phyloP scores from a whole-genome alignment of 2,113 vertebrate genomes.

The Egretta garzetta region DNA sequence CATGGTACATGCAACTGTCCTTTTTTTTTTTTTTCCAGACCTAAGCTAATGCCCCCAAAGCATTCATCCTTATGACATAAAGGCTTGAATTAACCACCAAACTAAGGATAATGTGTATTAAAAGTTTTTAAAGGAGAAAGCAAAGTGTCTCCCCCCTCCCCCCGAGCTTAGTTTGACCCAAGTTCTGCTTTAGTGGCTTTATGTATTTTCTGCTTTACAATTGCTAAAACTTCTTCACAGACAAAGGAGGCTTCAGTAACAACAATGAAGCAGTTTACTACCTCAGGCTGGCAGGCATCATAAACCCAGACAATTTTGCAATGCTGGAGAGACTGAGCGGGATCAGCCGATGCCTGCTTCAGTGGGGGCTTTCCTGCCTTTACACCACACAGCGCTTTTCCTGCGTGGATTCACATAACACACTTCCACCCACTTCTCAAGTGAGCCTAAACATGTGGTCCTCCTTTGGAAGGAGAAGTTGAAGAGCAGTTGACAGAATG shows the following conservation, averaged over 20 bases:
- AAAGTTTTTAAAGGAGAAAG: not conserved
- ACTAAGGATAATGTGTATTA: not conserved
- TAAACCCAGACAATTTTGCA: not conserved
- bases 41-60: not conserved
- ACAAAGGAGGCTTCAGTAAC: not conserved
- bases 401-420: not conserved
- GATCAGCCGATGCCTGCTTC: not conserved
- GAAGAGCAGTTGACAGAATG: not conserved
- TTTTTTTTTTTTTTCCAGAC: not conserved
- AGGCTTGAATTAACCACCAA: not conserved
- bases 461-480: not conserved
- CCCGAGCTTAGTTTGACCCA: not conserved
- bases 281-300: not conserved
- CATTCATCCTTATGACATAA: not conserved
- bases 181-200: not conserved
- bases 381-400: not conserved
- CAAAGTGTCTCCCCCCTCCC: not conserved
- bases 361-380: not conserved
- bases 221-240: not conserved
- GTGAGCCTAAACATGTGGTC: not conserved
- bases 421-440: not conserved
- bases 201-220: not conserved
- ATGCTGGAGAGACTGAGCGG: not conserved
- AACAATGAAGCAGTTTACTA: not conserved
- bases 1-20: fast-evolving